Evolutionary conservation across 2,797 vertebrate genomes (phyloP).

Genomic region (Falco cherrug): DNA sequence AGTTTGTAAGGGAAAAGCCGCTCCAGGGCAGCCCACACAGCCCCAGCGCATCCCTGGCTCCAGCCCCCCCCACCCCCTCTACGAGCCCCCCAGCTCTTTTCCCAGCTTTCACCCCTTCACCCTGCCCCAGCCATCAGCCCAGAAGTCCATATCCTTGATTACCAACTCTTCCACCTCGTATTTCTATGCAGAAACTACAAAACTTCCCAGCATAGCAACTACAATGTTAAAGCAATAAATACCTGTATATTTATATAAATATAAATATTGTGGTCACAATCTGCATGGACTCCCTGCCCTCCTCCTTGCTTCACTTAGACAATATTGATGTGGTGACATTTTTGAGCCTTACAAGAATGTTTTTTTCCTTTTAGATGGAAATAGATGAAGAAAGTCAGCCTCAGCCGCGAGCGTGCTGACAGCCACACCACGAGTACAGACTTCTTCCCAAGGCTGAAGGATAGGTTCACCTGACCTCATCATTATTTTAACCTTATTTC

Average conservation of each 20-base stretch:
- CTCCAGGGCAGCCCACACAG: neutral
- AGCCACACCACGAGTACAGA: neutral
- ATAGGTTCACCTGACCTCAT: neutral
- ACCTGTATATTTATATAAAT: neutral
- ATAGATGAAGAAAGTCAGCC: neutral
- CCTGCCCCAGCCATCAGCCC: neutral
- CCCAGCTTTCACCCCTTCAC: neutral
- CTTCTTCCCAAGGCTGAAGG: neutral
- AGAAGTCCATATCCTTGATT: neutral
- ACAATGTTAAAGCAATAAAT: neutral
- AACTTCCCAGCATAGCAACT: neutral
- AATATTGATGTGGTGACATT: neutral
- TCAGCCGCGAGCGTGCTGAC: fast-evolving
- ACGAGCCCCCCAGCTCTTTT: neutral
- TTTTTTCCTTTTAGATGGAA: neutral
- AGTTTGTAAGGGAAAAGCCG: neutral
- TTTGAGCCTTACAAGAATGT: neutral
- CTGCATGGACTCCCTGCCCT: neutral
- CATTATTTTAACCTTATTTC: neutral
- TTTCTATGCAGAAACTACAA: neutral
- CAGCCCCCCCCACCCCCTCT: neutral
- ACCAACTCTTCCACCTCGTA: neutral
- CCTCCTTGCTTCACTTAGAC: neutral
- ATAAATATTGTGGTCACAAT: neutral
- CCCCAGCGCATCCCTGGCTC: neutral